Conservation (phyloP, 2,113 vertebrate genomes). For the Potamarius usumacintae region DNA sequence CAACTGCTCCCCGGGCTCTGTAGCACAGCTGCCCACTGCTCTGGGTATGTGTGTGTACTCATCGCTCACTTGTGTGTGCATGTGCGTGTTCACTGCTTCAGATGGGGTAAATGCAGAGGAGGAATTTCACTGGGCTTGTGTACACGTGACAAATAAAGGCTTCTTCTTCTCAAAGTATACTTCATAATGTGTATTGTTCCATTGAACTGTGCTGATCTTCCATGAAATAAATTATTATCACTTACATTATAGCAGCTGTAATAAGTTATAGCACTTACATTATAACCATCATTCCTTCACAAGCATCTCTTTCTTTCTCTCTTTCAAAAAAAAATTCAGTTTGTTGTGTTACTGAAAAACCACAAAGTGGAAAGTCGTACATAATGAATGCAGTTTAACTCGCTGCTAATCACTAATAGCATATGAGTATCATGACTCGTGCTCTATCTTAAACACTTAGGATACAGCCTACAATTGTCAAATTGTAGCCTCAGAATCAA, state of each 20-base stretch:
- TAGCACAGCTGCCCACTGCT: too few relatives aligned
- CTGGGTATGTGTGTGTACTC: too few relatives aligned
- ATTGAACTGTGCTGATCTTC: not conserved
- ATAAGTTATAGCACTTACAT: not conserved
- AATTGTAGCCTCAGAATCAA: not conserved
- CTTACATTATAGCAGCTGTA: not conserved
- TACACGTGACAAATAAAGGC: too few relatives aligned
- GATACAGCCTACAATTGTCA: not conserved
- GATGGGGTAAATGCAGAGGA: too few relatives aligned
- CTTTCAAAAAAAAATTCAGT: too few relatives aligned
- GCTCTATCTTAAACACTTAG: not conserved
- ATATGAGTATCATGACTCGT: not conserved
- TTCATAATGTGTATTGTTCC: not conserved
- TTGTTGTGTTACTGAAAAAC: too few relatives aligned
- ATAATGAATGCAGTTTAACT: not conserved
- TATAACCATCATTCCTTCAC: not conserved
- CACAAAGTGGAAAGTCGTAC: not conserved
- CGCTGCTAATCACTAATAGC: not conserved
- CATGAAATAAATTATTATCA: not conserved
- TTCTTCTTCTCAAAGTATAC: too few relatives aligned
- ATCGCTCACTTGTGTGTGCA: too few relatives aligned
- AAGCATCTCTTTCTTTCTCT: too few relatives aligned
- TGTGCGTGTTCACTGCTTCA: too few relatives aligned
- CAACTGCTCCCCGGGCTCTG: too few relatives aligned
- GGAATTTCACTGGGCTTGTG: too few relatives aligned